These are phyloP conservation scores for Malthinus flaveolus DNA, from an alignment of 2,888 invertebrate genomes.

Conservation along the genomic window DNA sequence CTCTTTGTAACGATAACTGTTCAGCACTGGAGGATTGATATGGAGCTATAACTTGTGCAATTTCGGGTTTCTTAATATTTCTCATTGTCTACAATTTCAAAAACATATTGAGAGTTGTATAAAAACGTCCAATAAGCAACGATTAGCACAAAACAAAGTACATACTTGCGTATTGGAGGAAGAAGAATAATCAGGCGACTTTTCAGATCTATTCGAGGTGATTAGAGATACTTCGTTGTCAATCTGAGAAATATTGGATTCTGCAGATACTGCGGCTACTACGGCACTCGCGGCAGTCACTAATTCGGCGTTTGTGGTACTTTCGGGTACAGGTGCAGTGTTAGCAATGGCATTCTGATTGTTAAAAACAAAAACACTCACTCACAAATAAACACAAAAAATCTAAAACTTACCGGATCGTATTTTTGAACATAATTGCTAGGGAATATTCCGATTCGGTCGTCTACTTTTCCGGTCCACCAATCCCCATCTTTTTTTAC, in stretches of 20 bases:
- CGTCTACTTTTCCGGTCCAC: conserved; percentile 94
- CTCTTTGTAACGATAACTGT: conserved; percentile 86
- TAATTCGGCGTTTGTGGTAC: conserved; percentile 21
- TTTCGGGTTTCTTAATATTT: conserved; percentile 78
- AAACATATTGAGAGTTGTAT: not conserved
- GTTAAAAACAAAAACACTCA: conserved; percentile 17
- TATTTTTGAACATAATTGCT: conserved; percentile 91
- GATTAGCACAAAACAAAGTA: not conserved
- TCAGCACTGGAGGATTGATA: conserved; percentile 91
- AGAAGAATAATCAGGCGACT: conserved; percentile 35
- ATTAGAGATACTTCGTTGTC: conserved; percentile 55
- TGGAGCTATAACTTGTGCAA: conserved; percentile 91
- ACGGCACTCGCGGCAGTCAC: conserved; percentile 29
- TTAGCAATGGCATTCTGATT: conserved; percentile 33
- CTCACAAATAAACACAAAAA: conserved; percentile 6
- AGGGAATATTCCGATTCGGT: conserved; percentile 88
- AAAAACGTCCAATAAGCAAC: not conserved
- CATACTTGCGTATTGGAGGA: conserved; percentile 51
- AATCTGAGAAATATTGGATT: conserved; percentile 45
- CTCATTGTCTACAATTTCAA: conserved; percentile 58
- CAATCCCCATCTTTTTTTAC: conserved; percentile 93
- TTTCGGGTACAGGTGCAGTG: conserved; percentile 30
- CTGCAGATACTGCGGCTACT: conserved; percentile 38
- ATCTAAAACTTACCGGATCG: conserved; percentile 50
- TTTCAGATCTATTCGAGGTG: conserved; percentile 56